These are phyloP conservation scores for Agrochola litura DNA, from an alignment of 2,888 invertebrate species.

Conservation along the genomic window DNA sequence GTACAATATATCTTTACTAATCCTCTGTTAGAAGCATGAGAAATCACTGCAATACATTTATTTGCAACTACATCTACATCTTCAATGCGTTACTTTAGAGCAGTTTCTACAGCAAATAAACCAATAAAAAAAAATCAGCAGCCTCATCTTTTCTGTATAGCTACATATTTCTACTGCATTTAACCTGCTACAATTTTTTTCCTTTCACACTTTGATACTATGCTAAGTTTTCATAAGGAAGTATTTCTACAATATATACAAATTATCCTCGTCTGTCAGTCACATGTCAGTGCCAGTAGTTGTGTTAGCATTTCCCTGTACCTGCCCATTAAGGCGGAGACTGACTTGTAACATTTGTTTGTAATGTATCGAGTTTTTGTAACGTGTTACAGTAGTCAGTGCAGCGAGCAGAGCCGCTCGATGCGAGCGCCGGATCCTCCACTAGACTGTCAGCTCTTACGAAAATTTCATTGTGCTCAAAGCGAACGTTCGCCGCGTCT, in stretches of 20 bases:
- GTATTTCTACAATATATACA: slow-evolving; percentile 16
- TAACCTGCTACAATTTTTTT: neutral
- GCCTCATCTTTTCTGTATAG: neutral
- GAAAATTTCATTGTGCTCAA: too few species aligned
- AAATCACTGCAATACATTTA: slow-evolving; percentile 4
- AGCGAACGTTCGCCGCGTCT: too few species aligned
- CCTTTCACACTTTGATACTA: too few species aligned
- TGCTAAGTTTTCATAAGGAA: neutral
- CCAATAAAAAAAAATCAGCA: neutral
- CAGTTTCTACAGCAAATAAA: neutral
- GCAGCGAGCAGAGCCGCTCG: too few species aligned
- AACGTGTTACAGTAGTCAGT: too few species aligned
- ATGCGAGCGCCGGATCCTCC: too few species aligned
- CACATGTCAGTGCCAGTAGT: slow-evolving; percentile 48
- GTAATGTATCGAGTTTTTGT: too few species aligned
- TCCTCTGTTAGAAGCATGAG: slow-evolving; percentile 5
- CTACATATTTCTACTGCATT: neutral
- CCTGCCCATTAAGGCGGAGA: slow-evolving; percentile 44
- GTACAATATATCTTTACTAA: neutral
- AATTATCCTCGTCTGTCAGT: slow-evolving; percentile 32
- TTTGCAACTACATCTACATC: neutral
- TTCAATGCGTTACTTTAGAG: neutral
- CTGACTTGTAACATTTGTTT: too few species aligned
- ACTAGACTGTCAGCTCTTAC: too few species aligned
- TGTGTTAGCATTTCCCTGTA: slow-evolving; percentile 52